These are phyloP conservation scores for Hyperoodon ampullatus DNA, from an alignment of 2,113 vertebrate species.

Conservation along the genomic window DNA sequence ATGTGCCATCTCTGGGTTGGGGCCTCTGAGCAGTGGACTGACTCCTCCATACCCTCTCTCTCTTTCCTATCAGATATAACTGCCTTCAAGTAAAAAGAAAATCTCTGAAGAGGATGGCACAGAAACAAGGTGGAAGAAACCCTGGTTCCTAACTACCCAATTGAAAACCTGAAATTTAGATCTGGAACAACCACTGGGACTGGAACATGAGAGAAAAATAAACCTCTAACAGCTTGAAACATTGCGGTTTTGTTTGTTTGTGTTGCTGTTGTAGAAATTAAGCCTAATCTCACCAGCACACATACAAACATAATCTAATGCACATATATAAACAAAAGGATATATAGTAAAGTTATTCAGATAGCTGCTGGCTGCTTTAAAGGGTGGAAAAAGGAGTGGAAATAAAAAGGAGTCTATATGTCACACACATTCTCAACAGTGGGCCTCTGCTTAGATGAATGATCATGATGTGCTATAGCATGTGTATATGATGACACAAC, in stretches of 20 bases:
- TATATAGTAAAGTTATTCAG: background rate
- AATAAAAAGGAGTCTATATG: background rate
- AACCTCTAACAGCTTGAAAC: background rate
- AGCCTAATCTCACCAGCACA: background rate
- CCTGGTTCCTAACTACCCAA: background rate
- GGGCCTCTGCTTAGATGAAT: background rate
- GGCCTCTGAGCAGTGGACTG: too few species aligned
- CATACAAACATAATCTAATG: background rate
- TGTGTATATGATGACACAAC: background rate
- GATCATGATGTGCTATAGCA: background rate
- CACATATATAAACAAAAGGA: background rate
- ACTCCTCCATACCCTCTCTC: too few species aligned
- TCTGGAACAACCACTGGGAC: background rate
- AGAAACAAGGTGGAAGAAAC: background rate
- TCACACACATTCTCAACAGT: background rate
- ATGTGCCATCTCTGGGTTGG: background rate
- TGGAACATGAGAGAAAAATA: background rate
- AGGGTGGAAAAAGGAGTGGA: background rate
- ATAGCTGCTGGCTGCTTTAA: background rate
- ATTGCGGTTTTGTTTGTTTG: background rate
- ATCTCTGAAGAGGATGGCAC: background rate
- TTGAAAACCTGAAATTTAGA: background rate
- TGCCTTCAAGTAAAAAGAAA: background rate
- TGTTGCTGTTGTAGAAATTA: background rate
- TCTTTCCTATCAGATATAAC: background rate